These are phyloP conservation scores for Melipona quadrifasciata DNA, from an alignment of 1,140 invertebrate species.

Conservation along the genomic window DNA sequence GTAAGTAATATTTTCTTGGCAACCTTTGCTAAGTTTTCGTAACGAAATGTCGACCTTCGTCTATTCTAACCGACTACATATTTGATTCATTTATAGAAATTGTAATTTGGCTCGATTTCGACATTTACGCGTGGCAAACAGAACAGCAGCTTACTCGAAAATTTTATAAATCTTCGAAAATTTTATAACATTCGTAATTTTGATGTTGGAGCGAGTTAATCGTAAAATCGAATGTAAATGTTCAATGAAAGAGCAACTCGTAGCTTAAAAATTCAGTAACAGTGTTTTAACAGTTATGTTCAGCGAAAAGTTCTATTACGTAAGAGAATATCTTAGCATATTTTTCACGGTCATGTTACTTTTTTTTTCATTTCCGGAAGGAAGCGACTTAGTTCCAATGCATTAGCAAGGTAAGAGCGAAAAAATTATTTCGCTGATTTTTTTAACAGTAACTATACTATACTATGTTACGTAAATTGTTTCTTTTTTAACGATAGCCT, in stretches of 20 bases:
- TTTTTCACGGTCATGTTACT: conserved; percentile 23
- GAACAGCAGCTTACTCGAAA: neutral
- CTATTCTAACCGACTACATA: conserved; percentile 3
- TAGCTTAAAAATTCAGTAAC: neutral
- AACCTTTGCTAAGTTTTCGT: neutral
- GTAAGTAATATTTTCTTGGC: conserved; percentile 12
- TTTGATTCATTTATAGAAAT: conserved; percentile 30
- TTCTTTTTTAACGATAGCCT: neutral
- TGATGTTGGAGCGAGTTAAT: neutral
- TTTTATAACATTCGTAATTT: neutral
- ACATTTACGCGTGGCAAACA: neutral
- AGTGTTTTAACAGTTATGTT: neutral
- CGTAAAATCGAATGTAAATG: neutral
- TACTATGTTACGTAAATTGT: neutral
- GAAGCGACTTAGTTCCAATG: conserved; percentile 90
- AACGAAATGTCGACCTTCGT: conserved; percentile 15
- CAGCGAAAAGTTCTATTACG: neutral
- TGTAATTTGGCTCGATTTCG: conserved; percentile 13
- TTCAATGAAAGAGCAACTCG: neutral
- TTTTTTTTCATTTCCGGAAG: conserved; percentile 85
- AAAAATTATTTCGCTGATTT: neutral
- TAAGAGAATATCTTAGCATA: neutral
- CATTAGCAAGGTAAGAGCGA: conserved; percentile 89
- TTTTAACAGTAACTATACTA: neutral
- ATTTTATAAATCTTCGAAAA: neutral